A percentile compares a stretch with the other conserved stretches of the same genome.
Conservation (phyloP, 2,113 vertebrate species). For the Notothenia rossii region DNA sequence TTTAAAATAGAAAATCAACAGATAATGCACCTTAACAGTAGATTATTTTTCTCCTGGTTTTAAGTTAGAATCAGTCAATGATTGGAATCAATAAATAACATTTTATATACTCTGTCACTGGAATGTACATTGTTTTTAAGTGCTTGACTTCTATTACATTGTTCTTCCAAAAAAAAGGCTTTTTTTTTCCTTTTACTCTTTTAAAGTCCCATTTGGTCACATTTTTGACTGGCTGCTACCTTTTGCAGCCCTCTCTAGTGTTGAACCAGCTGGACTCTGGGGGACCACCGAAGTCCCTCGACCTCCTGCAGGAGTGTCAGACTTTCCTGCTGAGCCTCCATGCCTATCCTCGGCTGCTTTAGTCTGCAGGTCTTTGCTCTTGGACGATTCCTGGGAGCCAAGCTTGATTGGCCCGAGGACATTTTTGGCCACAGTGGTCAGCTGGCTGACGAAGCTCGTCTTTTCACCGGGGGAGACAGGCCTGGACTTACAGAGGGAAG, state of each 20-base stretch:
- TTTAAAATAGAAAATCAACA: constrained; percentile 79
- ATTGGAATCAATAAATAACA: constrained; percentile 77
- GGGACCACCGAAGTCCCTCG: constrained; percentile 60
- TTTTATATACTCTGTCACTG: constrained; percentile 76
- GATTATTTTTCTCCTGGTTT: constrained; percentile 61
- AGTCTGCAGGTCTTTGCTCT: constrained; percentile 74
- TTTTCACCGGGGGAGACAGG: constrained; percentile 83
- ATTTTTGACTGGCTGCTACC: constrained; percentile 66
- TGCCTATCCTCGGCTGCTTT: constrained; percentile 76
- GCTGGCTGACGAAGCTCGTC: constrained; percentile 80
- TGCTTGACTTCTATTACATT: constrained; percentile 72
- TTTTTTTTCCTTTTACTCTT: not conserved
- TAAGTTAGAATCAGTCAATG: constrained; percentile 58
- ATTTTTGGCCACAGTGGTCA: constrained; percentile 82
- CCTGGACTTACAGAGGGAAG: constrained; percentile 82
- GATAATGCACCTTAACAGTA: constrained; percentile 77
- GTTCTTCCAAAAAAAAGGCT: constrained; percentile 69
- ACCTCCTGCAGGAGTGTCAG: constrained; percentile 65
- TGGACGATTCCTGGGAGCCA: constrained; percentile 76
- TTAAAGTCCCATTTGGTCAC: constrained; percentile 48
- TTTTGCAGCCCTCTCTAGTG: constrained; percentile 65
- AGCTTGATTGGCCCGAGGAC: constrained; percentile 82
- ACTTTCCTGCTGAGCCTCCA: constrained; percentile 64
- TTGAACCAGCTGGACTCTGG: constrained; percentile 64
- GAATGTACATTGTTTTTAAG: constrained; percentile 82